phyloP scores from a whole-genome alignment of 2,113 vertebrate species.

The Esox niger region DNA sequence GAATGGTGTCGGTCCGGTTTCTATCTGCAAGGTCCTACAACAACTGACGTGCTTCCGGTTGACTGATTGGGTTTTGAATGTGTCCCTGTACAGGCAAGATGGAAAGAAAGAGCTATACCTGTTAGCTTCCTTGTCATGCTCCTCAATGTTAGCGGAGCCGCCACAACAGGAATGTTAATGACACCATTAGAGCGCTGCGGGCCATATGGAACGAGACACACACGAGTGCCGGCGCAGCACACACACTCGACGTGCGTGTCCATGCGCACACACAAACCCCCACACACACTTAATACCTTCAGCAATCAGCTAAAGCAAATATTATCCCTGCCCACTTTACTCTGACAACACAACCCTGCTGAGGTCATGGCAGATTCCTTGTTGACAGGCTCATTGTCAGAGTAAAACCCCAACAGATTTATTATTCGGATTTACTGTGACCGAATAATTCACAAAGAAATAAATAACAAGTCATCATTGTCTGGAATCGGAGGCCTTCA shows the following conservation, averaged over 20 bases:
- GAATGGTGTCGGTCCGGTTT: too few species aligned
- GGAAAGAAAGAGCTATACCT: slow-evolving; percentile 17
- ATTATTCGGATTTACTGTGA: slow-evolving; percentile 40
- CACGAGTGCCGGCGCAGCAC: slow-evolving; percentile 10
- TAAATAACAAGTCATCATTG: slow-evolving; percentile 45
- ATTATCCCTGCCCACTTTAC: slow-evolving; percentile 46
- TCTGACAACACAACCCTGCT: slow-evolving; percentile 41
- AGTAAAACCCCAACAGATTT: slow-evolving; percentile 16
- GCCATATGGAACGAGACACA: slow-evolving; percentile 41
- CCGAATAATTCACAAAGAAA: slow-evolving; percentile 48
- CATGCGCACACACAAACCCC: slow-evolving; percentile 6
- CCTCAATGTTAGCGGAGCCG: slow-evolving; percentile 51
- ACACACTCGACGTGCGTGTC: slow-evolving; percentile 17
- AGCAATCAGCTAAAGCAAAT: slow-evolving; percentile 67
- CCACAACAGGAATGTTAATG: slow-evolving; percentile 73
- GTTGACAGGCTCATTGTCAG: slow-evolving; percentile 62
- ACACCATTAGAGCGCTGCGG: slow-evolving; percentile 46
- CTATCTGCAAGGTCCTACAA: too few species aligned
- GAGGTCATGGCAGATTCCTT: slow-evolving; percentile 61
- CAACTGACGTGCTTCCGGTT: too few species aligned
- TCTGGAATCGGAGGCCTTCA: slow-evolving; percentile 34
- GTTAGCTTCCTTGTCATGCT: slow-evolving; percentile 67
- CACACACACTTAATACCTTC: slow-evolving; percentile 32
- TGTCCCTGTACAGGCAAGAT: neutral
- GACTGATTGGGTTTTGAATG: neutral